A percentile compares a stretch with the other conserved stretches of the same genome.
Evolutionary conservation across 2,888 invertebrate species (phyloP).

Genomic region (Drepana falcataria): DNA sequence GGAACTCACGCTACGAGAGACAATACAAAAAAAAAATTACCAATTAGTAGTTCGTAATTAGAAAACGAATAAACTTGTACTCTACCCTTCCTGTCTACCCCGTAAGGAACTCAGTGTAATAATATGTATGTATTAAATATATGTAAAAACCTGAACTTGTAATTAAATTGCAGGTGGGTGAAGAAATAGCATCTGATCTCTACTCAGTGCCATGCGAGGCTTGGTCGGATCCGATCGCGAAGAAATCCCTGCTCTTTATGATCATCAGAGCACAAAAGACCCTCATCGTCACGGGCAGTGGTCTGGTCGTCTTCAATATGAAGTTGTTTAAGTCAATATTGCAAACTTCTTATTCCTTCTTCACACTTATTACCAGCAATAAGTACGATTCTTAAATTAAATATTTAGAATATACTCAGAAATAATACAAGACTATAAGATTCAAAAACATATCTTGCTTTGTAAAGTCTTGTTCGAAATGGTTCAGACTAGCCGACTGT

Average conservation of each 20-base stretch:
- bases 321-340: slow-evolving; percentile 55
- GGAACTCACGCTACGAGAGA: too few species aligned
- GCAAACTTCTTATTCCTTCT: slow-evolving; percentile 59
- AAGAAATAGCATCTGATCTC: slow-evolving; percentile 40
- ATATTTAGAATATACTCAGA: not conserved
- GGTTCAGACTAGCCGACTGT: too few species aligned
- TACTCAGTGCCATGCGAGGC: slow-evolving; percentile 44
- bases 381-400: not conserved
- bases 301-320: slow-evolving; percentile 51
- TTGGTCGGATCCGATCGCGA: slow-evolving; percentile 35
- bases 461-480: too few species aligned
- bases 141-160: too few species aligned
- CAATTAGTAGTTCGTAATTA: too few species aligned
- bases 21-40: too few species aligned
- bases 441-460: too few species aligned
- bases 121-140: too few species aligned
- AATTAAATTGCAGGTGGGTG: slow-evolving; percentile 35
- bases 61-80: too few species aligned
- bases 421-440: slow-evolving; percentile 1
- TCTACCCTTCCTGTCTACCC: too few species aligned
- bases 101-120: too few species aligned
- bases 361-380: slow-evolving; percentile 42
- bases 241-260: slow-evolving; percentile 43
- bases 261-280: slow-evolving; percentile 46
- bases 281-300: slow-evolving; percentile 44